These are phyloP conservation scores for Struthio camelus DNA, from an alignment of 2,113 vertebrate genomes.

Conservation along the genomic window DNA sequence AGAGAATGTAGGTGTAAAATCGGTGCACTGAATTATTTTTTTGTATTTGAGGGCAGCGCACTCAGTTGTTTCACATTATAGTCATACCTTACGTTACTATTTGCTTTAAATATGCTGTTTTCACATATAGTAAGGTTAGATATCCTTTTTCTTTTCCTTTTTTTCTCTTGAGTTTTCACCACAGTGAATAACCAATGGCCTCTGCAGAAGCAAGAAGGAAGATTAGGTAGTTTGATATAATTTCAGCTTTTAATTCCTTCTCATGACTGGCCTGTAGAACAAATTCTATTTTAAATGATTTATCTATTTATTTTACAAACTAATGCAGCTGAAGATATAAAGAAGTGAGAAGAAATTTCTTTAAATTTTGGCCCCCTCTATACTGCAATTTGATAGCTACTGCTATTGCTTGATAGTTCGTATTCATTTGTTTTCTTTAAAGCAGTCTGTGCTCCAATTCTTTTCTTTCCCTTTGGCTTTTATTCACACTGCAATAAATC, in stretches of 20 bases:
- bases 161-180: neutral
- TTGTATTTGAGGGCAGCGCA: neutral
- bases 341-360: neutral
- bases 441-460: neutral
- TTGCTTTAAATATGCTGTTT: neutral
- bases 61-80: neutral
- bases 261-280: neutral
- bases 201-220: neutral
- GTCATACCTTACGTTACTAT: neutral
- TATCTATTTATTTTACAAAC: neutral
- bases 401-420: neutral
- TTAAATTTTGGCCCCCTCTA: neutral
- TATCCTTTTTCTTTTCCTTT: neutral
- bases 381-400: neutral
- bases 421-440: neutral
- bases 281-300: neutral
- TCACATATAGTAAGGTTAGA: neutral
- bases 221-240: neutral
- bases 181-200: neutral
- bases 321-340: neutral
- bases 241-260: neutral
- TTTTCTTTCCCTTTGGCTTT: neutral
- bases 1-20: neutral
- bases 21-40: neutral
- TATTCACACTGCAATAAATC: neutral